Percentiles rank a stretch among this genome's conserved stretches.
Conservation (phyloP, 2,797 vertebrate species). For the Salarias fasciatus region DNA sequence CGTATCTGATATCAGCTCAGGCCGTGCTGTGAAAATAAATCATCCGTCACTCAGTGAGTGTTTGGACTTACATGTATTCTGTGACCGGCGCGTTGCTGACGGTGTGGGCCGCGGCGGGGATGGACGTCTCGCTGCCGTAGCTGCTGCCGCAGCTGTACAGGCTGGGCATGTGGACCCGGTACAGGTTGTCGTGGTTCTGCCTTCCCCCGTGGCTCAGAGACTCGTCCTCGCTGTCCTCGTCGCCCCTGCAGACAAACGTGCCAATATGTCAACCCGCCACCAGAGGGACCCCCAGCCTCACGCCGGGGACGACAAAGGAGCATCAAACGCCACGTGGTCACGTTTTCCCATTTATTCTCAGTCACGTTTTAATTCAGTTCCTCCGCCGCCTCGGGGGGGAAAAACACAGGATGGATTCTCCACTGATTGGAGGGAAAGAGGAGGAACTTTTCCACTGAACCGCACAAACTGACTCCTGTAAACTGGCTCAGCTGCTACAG, state of each 20-base stretch:
- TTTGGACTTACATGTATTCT: conserved; percentile 92
- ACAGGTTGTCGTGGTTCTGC: conserved; percentile 95
- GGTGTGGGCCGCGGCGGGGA: conserved; percentile 95
- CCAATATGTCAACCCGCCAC: conserved; percentile 33
- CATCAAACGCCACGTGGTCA: conserved; percentile 40
- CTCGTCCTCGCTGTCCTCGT: conserved; percentile 93
- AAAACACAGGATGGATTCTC: conserved; percentile 7
- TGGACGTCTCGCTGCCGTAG: conserved; percentile 98
- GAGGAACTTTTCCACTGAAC: conserved; percentile 5
- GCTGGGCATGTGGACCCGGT: conserved; percentile 98
- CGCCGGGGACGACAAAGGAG: conserved; percentile 24
- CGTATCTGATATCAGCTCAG: conserved; percentile 15
- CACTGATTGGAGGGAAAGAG: conserved; percentile 23
- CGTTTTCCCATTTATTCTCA: conserved; percentile 37
- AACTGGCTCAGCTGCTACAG: conserved; percentile 17
- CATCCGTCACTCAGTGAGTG: neutral
- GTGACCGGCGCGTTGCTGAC: conserved; percentile 99
- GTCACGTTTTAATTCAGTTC: conserved; percentile 41
- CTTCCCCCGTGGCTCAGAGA: conserved; percentile 88
- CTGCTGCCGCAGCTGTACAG: conserved; percentile 99
- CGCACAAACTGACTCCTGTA: conserved; percentile 23
- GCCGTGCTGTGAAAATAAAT: conserved; percentile 29
- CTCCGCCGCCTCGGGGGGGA: conserved; percentile 7
- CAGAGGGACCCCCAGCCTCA: conserved; percentile 66
- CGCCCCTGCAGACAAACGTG: conserved; percentile 76